These are phyloP conservation scores for Trogon surrucura DNA, from an alignment of 2,113 vertebrate genomes.

Conservation along the genomic window DNA sequence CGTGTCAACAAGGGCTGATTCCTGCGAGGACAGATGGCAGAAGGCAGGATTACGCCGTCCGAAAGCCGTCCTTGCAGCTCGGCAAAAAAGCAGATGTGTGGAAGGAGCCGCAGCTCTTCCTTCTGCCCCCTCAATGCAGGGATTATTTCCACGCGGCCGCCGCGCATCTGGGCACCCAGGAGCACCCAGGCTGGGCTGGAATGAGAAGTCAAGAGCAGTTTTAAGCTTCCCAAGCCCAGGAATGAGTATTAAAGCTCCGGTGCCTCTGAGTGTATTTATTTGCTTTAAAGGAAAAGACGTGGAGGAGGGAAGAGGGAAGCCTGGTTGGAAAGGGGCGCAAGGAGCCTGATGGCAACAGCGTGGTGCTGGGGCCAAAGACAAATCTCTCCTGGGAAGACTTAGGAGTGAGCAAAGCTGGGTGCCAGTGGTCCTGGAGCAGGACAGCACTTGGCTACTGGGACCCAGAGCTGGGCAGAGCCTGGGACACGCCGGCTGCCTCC, in stretches of 20 bases:
- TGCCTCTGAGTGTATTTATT: not conserved
- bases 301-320: not conserved
- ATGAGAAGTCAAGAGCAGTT: not conserved
- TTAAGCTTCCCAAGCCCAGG: not conserved
- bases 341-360: not conserved
- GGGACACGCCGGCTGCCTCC: not conserved
- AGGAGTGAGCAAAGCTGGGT: not conserved
- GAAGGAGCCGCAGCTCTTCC: conserved; percentile 1
- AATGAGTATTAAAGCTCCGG: not conserved
- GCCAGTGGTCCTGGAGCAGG: not conserved
- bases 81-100: conserved; percentile 15
- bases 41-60: conserved; percentile 14
- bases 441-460: not conserved
- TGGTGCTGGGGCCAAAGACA: not conserved
- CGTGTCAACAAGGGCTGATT: conserved; percentile 33
- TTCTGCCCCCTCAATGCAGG: not conserved
- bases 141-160: not conserved
- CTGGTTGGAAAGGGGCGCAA: not conserved
- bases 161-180: conserved; percentile 20
- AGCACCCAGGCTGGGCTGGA: not conserved
- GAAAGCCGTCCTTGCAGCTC: not conserved
- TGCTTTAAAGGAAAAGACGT: not conserved
- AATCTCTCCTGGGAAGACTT: not conserved
- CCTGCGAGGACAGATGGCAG: conserved; percentile 46
- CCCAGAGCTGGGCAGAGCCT: not conserved